Evolutionary conservation across 2,888 invertebrate species (phyloP), one percentile per base, ranked within the genome.

Genomic region (Entomobrya multifasciata): DNA sequence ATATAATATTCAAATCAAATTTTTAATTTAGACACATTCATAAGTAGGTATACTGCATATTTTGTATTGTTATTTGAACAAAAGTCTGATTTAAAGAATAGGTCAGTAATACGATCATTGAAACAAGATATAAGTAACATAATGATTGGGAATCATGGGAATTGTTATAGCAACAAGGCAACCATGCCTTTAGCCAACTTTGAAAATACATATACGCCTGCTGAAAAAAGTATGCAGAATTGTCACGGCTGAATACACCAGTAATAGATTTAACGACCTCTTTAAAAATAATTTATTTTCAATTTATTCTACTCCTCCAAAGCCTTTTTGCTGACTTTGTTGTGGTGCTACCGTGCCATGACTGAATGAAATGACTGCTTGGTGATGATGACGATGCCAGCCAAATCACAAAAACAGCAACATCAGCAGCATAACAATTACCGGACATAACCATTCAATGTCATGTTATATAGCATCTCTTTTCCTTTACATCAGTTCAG

Each of bases 371-470:
- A 20, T 15, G 55, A 2, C 20, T 5, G 4, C 8, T 55, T 55
- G 55, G 8, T 55, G 22, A 17, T 17, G 20, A 15, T 13, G 4
- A 20, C 3, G 2, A 22, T 55, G n/a, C n/a, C n/a, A n/a, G n/a
- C n/a, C n/a, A n/a, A n/a, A n/a, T 55, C 20, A 55, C 5, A 17
- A 20, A 55, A 55, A 22, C 17, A 30, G 62, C 62, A 30, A 30
- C n/a, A n/a, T 10, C 36, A 36, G n/a, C 30, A 25, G 17, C 15
- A 6, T 17, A 62, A 62, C 62, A 62, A 62, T 62, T 27, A 62
- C 62, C 62, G 62, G 62, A 62, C 62, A 62, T 36, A 36, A 30
- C 62, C 27, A 62, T 27, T 17, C 62, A 62, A 36, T 62, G 30
- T 30, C 62, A 36, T 15, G 62, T n/a, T n/a, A n/a, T n/a, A n/a